phyloP scores from a whole-genome alignment of 2,888 invertebrate species.

The Tenodera sinensis region DNA sequence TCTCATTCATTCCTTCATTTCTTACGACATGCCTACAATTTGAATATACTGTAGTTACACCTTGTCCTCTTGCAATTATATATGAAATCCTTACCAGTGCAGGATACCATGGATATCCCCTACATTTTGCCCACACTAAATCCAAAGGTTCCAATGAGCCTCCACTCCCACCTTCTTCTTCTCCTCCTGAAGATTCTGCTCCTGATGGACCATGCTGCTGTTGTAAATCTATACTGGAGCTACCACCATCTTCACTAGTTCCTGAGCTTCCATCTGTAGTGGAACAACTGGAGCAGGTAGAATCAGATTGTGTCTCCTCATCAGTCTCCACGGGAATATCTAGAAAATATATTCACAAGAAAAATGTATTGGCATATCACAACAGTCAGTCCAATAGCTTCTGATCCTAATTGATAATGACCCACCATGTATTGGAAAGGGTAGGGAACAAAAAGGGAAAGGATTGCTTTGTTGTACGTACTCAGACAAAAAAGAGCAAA shows the following conservation, averaged over 20 bases:
- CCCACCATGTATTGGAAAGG: too few species aligned
- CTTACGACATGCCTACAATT: too few species aligned
- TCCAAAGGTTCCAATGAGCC: slow-evolving; percentile 71
- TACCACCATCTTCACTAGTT: slow-evolving; percentile 42
- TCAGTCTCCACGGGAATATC: slow-evolving; percentile 44
- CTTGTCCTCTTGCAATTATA: not conserved
- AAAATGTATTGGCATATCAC: not conserved
- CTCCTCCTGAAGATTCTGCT: slow-evolving; percentile 27
- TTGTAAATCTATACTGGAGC: slow-evolving; percentile 30
- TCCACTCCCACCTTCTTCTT: slow-evolving; percentile 32
- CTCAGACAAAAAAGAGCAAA: too few species aligned
- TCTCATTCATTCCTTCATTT: too few species aligned
- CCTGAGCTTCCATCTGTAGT: slow-evolving; percentile 45
- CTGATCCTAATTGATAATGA: too few species aligned
- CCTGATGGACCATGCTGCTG: slow-evolving; percentile 23
- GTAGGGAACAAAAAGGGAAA: too few species aligned
- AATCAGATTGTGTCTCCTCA: slow-evolving; percentile 45
- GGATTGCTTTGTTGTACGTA: too few species aligned
- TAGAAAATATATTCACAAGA: slow-evolving; percentile 28
- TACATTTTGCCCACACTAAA: slow-evolving; percentile 95
- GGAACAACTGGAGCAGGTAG: slow-evolving; percentile 49
- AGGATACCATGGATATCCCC: slow-evolving; percentile 96
- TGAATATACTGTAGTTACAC: too few species aligned
- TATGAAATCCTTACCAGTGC: slow-evolving; percentile 58
- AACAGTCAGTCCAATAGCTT: too few species aligned